Conservation (phyloP, 2,113 vertebrate genomes). For the Tapirus terrestris region DNA sequence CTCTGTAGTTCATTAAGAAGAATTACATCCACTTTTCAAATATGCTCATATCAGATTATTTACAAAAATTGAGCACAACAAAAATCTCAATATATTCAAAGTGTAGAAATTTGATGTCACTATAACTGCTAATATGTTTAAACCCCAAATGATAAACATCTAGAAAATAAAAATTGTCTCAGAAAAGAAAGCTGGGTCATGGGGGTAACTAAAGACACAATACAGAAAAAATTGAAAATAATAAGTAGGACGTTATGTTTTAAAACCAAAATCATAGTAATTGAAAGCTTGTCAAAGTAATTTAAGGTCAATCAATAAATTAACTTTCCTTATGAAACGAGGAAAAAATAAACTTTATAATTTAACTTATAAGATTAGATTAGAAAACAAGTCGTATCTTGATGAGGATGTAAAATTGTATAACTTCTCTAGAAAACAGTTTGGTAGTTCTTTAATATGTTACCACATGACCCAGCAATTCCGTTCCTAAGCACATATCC, state of each 20-base stretch:
- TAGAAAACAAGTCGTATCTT: neutral
- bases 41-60: neutral
- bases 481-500: neutral
- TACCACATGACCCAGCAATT: neutral
- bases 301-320: neutral
- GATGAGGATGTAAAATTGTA: neutral
- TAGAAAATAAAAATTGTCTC: neutral
- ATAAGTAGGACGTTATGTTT: neutral
- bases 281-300: neutral
- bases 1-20: neutral
- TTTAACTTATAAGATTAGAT: neutral
- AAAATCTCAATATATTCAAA: neutral
- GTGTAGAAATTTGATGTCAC: neutral
- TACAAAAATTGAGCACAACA: neutral
- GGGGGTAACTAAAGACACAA: neutral
- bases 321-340: constrained; percentile 3
- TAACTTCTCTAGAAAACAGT: neutral
- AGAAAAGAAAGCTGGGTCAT: neutral
- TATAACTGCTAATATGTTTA: neutral
- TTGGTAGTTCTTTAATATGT: neutral
- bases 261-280: neutral
- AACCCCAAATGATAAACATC: neutral
- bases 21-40: neutral
- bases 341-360: neutral
- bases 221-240: neutral